Evolutionary conservation across 2,113 vertebrate species (phyloP), one percentile per base, ranked within the genome.

Genomic region (Sprattus sprattus): DNA sequence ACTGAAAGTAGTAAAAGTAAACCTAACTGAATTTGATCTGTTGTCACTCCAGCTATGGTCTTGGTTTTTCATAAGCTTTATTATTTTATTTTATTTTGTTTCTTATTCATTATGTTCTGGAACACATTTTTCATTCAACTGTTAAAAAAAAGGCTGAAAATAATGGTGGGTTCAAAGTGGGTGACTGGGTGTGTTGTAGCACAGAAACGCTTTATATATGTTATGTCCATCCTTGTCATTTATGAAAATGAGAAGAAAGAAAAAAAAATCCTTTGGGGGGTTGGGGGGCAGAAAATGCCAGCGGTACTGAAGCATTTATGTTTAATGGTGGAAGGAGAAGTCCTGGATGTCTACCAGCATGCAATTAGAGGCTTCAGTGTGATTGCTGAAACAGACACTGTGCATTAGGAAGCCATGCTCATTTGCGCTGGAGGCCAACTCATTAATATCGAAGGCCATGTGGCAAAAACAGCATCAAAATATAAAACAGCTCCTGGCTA

Each of bases 401-500:
- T 87, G 91, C 90, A 87, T 90, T 90, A 89, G 82, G 80, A 75
- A 25, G 5, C 81, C 60, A 81, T 5, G 52, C 49, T 85, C 1
- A 18, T 86, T 67, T 81, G 47, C 84, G 86, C 86, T 88, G 57
- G 45, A 90, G 90, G 86, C 83, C 71, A 87, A 75, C 75, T 85
- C 57, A 86, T 91, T 90, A 28, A 87, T 87, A 88, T 84, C 28
- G 25, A 82, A 87, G 82, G 84, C 85, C 84, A 83, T 52, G 44
- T 84, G 50, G 46, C 82, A 67, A 64, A 39, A 84, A 50, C 28
- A 7, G 84, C 83, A 87, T 86, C 85, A 87, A 89, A 87, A 87
- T 88, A 89, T 28, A 85, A 87, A 83, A 87, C 82, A 85, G 87
- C 86, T 90, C 49, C 83, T 75, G 87, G 88, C 88, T 45, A 89